Base-by-base conservation (phyloP, 2,113 vertebrate genomes). In the Anoplopoma fimbria region DNA sequence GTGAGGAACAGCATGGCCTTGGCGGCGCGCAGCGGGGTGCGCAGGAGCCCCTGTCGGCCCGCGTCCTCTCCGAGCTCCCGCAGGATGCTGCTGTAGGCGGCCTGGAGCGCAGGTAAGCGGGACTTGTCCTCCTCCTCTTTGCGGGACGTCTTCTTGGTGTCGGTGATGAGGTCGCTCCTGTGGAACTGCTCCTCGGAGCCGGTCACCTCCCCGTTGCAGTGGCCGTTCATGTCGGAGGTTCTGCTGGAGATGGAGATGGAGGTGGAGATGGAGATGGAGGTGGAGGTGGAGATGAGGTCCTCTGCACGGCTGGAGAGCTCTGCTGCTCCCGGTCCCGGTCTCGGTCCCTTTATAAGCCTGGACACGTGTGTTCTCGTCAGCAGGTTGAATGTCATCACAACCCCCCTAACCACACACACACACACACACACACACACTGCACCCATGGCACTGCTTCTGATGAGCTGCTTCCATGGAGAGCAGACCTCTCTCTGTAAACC, bases 1-100 rank as follows among this genome's bases (percentile, higher is more conserved):
- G 96, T 96, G 69, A 97, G 85, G 86, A 96, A 96, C 92, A 96
- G 95, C 94, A 97, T 96, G 81, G 96, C 95, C 64, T 93, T 95
- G 57, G 96, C 96, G 9, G 96, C 96, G 64, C 96, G 89, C 15
- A 93, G 75, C 23, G 96, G 96, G 3, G 96, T 97, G 75, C 92
- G 93, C 42, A 94, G 81, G 67, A 97, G 92, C 34, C 96, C 96
- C 77, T 96, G 91, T 0, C 96, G 92, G 78, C 93, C 92, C 2
- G 93, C 87, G 92, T 96, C 88, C 83, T 96, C 96, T 1, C 96
- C 96, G 21, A 96, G 89, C 25, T 94, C 94, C 36, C 75, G 83
- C 21, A 97, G 94, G 90, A 97, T 95, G 91, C 85, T 89, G 47
- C 77, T 88, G 93, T 96, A 96, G 36, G 96, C 96, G 4, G 82